Conservation (phyloP, 2,888 invertebrate species). For the Hofmannophila pseudospretella region DNA sequence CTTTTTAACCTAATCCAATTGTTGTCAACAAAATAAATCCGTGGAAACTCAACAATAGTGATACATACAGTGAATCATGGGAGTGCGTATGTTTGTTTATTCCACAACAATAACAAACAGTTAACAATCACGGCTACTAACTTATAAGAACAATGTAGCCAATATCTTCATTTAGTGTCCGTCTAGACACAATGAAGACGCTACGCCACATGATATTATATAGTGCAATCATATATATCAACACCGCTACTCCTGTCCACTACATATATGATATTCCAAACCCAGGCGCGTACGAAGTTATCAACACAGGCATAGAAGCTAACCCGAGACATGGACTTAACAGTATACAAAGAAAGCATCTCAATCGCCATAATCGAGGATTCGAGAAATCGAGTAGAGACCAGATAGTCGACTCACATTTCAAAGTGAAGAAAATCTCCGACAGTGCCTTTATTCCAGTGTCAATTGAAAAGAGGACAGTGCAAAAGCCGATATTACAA, state of each 20-base stretch:
- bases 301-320: constrained; percentile 22
- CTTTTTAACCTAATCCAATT: too few relatives aligned
- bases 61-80: neutral
- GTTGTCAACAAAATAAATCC: too few relatives aligned
- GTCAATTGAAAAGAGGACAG: neutral
- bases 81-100: constrained; percentile 30
- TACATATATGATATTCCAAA: constrained; percentile 39
- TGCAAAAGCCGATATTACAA: neutral
- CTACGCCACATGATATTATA: constrained; percentile 22
- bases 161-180: constrained; percentile 22
- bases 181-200: constrained; percentile 35
- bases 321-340: constrained; percentile 23
- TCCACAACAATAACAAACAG: constrained; percentile 22
- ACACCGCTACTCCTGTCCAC: constrained; percentile 28
- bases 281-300: constrained; percentile 28
- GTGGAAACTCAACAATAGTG: too few relatives aligned
- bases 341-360: constrained; percentile 30
- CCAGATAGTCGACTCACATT: constrained; percentile 38
- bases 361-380: constrained; percentile 23
- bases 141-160: constrained; percentile 35
- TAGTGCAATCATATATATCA: constrained; percentile 25
- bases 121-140: constrained; percentile 28
- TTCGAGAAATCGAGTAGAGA: constrained; percentile 29
- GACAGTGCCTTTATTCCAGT: neutral
- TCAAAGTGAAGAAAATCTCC: constrained; percentile 30